Percentiles rank a stretch among this genome's conserved stretches.
Conservation (phyloP, 2,113 vertebrate genomes). For the Mesitornis unicolor region DNA sequence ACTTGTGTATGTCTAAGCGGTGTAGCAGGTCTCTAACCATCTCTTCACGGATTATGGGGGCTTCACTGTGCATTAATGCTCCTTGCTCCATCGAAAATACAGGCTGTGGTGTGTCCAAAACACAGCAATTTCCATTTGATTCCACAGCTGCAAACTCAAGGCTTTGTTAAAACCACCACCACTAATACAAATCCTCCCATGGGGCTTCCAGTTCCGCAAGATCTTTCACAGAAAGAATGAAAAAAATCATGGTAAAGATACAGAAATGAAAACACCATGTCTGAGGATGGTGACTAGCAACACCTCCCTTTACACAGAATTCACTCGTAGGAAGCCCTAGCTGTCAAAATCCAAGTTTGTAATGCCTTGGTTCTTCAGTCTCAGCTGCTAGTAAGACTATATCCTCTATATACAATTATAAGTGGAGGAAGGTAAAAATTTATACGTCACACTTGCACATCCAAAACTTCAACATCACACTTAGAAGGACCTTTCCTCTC, state of each 20-base stretch:
- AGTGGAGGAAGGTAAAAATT: not conserved
- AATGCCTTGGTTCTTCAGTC: not conserved
- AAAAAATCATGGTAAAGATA: not conserved
- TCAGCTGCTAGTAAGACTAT: not conserved
- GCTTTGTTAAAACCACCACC: not conserved
- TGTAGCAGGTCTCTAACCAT: too few species aligned
- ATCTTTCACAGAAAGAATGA: not conserved
- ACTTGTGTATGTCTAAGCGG: too few species aligned
- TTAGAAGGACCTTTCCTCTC: not conserved
- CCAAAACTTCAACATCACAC: not conserved
- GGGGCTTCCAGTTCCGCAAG: not conserved
- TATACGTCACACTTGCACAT: not conserved
- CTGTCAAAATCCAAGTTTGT: not conserved
- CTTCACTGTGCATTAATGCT: not conserved
- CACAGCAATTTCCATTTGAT: not conserved
- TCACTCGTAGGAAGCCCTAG: not conserved
- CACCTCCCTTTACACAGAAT: not conserved
- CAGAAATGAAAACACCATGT: not conserved
- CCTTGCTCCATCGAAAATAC: not conserved
- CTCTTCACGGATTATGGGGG: too few species aligned
- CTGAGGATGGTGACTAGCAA: not conserved
- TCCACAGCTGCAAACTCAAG: not conserved
- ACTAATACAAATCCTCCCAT: not conserved
- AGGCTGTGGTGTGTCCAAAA: not conserved
- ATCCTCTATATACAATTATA: not conserved